Percentiles rank a stretch among this genome's conserved stretches.
phyloP scores from a whole-genome alignment of 1,140 invertebrate genomes.

The Tetramorium simillimum region DNA sequence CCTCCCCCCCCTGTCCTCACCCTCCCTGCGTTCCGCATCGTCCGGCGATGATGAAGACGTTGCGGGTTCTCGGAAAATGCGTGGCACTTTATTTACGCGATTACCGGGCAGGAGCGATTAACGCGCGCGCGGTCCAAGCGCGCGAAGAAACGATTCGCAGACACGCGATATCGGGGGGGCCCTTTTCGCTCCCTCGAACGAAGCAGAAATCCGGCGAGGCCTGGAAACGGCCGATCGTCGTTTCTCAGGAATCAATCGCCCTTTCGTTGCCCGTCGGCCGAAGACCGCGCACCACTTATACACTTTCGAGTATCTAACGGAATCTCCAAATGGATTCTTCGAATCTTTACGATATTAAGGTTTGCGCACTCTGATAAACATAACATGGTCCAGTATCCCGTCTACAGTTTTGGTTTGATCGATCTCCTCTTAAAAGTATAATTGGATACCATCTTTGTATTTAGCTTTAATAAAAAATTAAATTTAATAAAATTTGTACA shows the following conservation, averaged over 20 bases:
- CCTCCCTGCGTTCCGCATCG: not conserved
- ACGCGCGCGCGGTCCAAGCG: not conserved
- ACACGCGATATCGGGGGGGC: slow-evolving; percentile 18
- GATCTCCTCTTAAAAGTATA: not conserved
- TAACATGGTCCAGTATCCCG: not conserved
- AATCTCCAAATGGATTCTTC: not conserved
- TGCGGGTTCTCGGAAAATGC: not conserved
- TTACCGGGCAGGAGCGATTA: slow-evolving; percentile 1
- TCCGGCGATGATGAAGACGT: slow-evolving; percentile 26
- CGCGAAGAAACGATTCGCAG: slow-evolving; percentile 13
- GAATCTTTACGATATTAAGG: not conserved
- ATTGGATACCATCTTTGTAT: not conserved
- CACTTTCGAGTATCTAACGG: not conserved
- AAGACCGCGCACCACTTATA: not conserved
- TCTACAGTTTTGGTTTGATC: not conserved
- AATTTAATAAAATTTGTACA: not conserved
- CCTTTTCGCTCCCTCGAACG: not conserved
- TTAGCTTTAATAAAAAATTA: not conserved
- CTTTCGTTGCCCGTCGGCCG: not conserved
- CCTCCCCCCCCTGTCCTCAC: not conserved
- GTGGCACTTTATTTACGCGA: not conserved
- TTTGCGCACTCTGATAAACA: not conserved
- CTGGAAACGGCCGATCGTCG: not conserved
- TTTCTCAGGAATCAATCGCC: slow-evolving; percentile 22
- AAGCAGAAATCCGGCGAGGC: slow-evolving; percentile 3